Evolutionary conservation across 2,113 vertebrate species (phyloP), one percentile per base, ranked within the genome.

Genomic region (Oenanthe melanoleuca): DNA sequence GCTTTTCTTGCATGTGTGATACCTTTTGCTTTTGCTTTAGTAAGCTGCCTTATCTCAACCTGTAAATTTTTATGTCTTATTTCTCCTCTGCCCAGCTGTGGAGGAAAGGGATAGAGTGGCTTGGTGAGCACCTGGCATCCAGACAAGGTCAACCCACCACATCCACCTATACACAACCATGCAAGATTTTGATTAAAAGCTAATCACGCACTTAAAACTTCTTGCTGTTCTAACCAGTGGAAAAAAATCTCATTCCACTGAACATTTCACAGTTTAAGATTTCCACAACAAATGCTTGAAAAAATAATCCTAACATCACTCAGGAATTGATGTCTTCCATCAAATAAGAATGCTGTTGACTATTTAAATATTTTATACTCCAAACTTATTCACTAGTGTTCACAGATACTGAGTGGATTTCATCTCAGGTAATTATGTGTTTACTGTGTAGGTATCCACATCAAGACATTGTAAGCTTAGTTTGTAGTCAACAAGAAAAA

Each of bases 1-100:
- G 9, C 19, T 45, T 61, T 61, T 5, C 20, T 67, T 74, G 4
- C 38, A 31, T 0, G 0, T 69, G 20, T 0, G 0, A 18, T 26
- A 26, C 2, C 4, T 75, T 60, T 53, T 57, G 5, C 1, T 45
- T 60, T 67, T 75, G 20, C 5, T 75, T 55, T 47, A 69, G 11
- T 40, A 55, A 75, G 14, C 24, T 40, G 24, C 16, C 13, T 25
- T 60, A 67, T 34, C 20, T 61, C 34, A 50, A 57, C 26, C 5
- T 47, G 15, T 7, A 60, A 25, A 4, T 47, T 34, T 55, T 75
- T 61, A 5, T 2, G 5, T 31, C 28, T 34, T 61, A 47, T 69
- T 75, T 47, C 17, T 61, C 11, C 8, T 9, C 8, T 50, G 4
- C 21, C 26, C 44, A 52, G 6, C 16, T 34, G 14, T 34, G n/a